A percentile compares a stretch with the other conserved stretches of the same genome.
Evolutionary conservation across 2,888 invertebrate species (phyloP).

Genomic region (Polydrusus pterygomalis): DNA sequence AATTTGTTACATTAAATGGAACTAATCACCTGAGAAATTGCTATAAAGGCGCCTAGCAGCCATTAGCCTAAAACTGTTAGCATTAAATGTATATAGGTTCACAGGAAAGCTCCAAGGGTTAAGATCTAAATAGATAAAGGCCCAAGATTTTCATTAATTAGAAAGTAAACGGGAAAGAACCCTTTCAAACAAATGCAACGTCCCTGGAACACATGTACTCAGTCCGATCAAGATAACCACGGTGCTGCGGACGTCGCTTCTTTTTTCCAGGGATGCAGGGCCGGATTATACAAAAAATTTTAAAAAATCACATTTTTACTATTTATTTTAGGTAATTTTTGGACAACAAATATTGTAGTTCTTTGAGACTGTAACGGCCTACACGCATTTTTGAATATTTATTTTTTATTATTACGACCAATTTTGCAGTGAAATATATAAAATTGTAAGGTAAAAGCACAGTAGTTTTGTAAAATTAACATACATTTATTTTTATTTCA

Average conservation of each 20-base stretch:
- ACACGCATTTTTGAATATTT: no score
- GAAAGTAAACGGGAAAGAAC: conserved; percentile 15
- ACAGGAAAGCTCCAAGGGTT: conserved; percentile 19
- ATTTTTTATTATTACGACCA: no score
- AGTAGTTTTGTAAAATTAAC: no score
- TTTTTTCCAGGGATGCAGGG: neutral
- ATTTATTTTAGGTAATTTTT: no score
- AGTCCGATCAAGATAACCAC: conserved; percentile 24
- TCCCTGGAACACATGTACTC: conserved; percentile 10
- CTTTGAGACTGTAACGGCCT: no score
- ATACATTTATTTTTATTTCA: no score
- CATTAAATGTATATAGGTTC: conserved; percentile 13
- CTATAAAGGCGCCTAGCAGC: neutral
- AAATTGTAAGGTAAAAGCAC: no score
- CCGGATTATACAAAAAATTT: no score
- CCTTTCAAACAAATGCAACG: conserved; percentile 10
- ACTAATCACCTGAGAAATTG: conserved; percentile 13
- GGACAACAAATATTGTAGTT: no score
- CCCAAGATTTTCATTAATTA: conserved; percentile 36
- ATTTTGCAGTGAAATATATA: no score
- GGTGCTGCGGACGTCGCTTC: conserved; percentile 1
- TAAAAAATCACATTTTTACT: no score
- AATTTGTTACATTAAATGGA: neutral
- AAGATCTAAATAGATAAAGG: conserved; percentile 27
- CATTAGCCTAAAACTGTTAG: conserved; percentile 14